These are phyloP conservation scores for Octomys mimax DNA, from an alignment of 2,797 vertebrate genomes.

Conservation along the genomic window DNA sequence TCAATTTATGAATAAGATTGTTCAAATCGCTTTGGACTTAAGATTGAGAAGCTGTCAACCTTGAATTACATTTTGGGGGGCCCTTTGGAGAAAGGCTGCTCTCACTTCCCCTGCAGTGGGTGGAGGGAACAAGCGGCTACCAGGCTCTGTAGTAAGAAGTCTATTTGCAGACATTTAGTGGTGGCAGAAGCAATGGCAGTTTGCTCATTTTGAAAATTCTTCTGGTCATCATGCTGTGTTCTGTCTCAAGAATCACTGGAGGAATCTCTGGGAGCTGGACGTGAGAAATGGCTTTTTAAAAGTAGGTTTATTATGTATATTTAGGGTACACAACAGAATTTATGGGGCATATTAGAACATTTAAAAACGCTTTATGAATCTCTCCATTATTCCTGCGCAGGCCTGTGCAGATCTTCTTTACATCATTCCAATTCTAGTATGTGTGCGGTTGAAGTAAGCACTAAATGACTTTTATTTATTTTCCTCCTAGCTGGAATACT, in stretches of 20 bases:
- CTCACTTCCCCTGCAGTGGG: too few relatives aligned
- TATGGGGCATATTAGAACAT: background rate
- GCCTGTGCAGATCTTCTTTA: background rate
- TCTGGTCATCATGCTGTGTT: background rate
- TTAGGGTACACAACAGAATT: background rate
- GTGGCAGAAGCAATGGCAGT: background rate
- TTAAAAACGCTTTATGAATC: background rate
- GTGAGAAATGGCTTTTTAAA: conserved; percentile 24
- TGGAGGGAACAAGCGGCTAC: background rate
- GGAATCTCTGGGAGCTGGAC: background rate
- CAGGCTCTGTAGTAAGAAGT: background rate
- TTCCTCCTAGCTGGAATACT: background rate
- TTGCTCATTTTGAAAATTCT: conserved; percentile 20
- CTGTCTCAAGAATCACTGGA: background rate
- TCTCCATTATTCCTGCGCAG: background rate
- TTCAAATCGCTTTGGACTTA: background rate
- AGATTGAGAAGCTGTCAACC: background rate
- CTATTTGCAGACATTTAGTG: background rate
- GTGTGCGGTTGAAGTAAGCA: background rate
- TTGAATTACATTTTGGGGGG: background rate
- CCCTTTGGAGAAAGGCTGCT: background rate
- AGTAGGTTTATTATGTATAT: background rate
- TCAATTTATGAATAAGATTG: background rate
- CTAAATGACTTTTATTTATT: background rate
- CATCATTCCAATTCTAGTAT: background rate